Evolutionary conservation across 2,888 invertebrate genomes (phyloP).

Genomic region (Andrena hattorfiana): DNA sequence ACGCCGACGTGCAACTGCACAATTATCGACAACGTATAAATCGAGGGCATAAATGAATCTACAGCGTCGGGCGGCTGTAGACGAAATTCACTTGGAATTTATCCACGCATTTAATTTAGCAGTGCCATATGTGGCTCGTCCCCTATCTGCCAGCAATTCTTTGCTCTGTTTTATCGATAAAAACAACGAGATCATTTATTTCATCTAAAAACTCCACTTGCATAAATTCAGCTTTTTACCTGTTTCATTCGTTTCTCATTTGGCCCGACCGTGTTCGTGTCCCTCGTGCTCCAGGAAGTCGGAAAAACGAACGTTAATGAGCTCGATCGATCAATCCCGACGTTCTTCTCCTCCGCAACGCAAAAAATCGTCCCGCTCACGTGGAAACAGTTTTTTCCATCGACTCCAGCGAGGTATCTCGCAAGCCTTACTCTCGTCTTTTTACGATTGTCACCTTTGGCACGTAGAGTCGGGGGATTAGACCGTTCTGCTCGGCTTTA

Average conservation of each 20-base stretch:
- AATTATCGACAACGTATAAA: slow-evolving; percentile 31
- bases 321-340: neutral
- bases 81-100: slow-evolving; percentile 9
- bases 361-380: neutral
- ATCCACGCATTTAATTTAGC: neutral
- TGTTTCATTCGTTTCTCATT: neutral
- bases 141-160: too few species aligned
- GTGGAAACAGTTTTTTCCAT: neutral
- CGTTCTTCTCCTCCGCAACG: neutral
- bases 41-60: slow-evolving; percentile 12
- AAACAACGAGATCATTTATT: too few species aligned
- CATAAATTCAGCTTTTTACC: neutral
- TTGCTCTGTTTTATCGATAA: too few species aligned
- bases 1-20: slow-evolving; percentile 25
- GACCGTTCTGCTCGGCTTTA: slow-evolving; percentile 26
- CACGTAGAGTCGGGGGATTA: slow-evolving; percentile 11
- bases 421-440: neutral
- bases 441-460: slow-evolving; percentile 45
- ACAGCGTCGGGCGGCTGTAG: neutral
- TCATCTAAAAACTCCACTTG: too few species aligned
- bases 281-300: neutral
- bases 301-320: neutral
- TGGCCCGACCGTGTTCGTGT: neutral
- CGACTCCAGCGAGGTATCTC: neutral
- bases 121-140: neutral